A percentile compares a stretch with the other conserved stretches of the same genome.
phyloP scores from a whole-genome alignment of 2,797 vertebrate genomes.

The Pipistrellus kuhlii region DNA sequence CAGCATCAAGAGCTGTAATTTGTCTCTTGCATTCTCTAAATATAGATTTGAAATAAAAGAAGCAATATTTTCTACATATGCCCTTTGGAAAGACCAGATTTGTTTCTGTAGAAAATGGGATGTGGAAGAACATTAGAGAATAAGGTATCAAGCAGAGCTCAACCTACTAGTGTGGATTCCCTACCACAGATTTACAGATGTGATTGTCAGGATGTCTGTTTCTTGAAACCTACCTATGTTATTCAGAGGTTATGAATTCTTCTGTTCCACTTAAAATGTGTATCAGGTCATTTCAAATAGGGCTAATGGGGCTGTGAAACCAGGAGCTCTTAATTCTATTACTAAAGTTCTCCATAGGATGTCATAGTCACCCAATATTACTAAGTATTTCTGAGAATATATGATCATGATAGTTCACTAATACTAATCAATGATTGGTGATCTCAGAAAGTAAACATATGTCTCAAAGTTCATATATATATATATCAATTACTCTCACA shows the following conservation, averaged over 20 bases:
- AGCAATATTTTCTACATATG: neutral
- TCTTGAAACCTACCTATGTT: neutral
- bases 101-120: neutral
- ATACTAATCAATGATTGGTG: neutral
- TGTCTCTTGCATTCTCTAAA: neutral
- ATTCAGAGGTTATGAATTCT: neutral
- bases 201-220: neutral
- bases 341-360: neutral
- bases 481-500: no score
- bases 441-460: neutral
- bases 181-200: neutral
- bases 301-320: neutral
- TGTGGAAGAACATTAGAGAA: neutral
- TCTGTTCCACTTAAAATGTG: neutral
- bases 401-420: neutral
- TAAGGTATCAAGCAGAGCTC: neutral
- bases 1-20: neutral
- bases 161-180: neutral
- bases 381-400: neutral
- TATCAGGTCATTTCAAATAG: neutral
- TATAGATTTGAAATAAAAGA: conserved; percentile 48
- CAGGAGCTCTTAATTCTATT: neutral
- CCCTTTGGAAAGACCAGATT: neutral
- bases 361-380: neutral
- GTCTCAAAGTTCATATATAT: neutral